A percentile compares a stretch with the other conserved stretches of the same genome.
Conservation (phyloP, 2,797 vertebrate genomes). For the Ctenopoma kingsleyae region DNA sequence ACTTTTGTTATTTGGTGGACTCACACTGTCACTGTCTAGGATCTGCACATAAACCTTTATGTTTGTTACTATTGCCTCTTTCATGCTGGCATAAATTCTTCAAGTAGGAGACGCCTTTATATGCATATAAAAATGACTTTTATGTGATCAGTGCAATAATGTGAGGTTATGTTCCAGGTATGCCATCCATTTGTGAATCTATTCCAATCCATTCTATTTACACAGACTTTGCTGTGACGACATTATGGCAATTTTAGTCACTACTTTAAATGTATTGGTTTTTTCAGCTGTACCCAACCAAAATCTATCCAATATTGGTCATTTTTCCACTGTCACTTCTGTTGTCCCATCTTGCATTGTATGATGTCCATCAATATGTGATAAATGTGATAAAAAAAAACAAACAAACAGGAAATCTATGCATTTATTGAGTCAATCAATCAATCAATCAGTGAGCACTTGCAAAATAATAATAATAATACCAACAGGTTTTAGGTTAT, state of each 20-base stretch:
- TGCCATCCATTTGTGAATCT: no score
- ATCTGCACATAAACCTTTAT: neutral
- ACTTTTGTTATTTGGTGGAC: neutral
- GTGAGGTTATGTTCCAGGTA: slow-evolving; percentile 1
- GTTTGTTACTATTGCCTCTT: slow-evolving; percentile 12
- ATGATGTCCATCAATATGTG: neutral
- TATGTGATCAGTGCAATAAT: neutral
- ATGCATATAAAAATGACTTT: slow-evolving; percentile 6
- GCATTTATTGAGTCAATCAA: no score
- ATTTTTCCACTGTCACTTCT: neutral
- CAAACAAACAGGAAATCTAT: no score
- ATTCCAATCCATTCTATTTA: neutral
- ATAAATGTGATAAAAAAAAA: no score
- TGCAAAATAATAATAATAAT: neutral
- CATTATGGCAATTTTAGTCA: neutral
- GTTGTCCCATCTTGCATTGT: no score
- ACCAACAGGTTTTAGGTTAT: neutral
- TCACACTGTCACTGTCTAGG: neutral
- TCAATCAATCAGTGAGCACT: no score
- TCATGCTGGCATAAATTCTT: neutral
- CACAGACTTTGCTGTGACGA: neutral
- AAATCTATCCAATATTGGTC: neutral
- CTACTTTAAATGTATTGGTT: neutral
- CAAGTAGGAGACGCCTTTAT: slow-evolving; percentile 9
- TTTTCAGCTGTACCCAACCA: neutral